phyloP scores from a whole-genome alignment of 2,888 invertebrate species.

The Cephus pygmeus region DNA sequence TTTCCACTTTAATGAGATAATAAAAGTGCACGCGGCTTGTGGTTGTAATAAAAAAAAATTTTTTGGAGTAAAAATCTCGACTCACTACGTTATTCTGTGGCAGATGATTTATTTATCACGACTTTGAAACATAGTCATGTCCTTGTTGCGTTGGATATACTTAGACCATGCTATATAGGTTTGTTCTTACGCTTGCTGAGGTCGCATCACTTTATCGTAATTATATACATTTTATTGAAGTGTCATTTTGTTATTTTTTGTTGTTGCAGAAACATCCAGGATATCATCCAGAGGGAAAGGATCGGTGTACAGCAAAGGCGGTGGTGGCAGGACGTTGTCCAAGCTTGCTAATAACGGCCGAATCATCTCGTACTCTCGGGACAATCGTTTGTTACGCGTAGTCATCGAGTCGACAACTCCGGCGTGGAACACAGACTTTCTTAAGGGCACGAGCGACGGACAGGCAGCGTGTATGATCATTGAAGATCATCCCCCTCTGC shows the following conservation, averaged over 20 bases:
- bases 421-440: slow-evolving; percentile 56
- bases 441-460: slow-evolving; percentile 59
- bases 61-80: not conserved
- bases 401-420: slow-evolving; percentile 49
- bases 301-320: slow-evolving; percentile 64
- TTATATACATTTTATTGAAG: not conserved
- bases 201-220: not conserved
- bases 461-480: slow-evolving; percentile 67
- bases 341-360: slow-evolving; percentile 56
- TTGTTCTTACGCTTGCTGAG: not conserved
- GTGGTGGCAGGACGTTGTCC: slow-evolving; percentile 61
- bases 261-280: slow-evolving; percentile 81
- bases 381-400: slow-evolving; percentile 50
- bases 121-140: not conserved
- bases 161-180: not conserved
- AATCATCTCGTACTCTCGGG: slow-evolving; percentile 55
- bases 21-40: not conserved
- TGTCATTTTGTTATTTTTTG: slow-evolving; percentile 51
- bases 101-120: not conserved
- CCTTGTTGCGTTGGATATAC: not conserved
- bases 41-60: not conserved
- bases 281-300: slow-evolving; percentile 88
- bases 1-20: not conserved
- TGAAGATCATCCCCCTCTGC: slow-evolving; percentile 64
- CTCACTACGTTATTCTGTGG: not conserved